Conservation (phyloP, 2,888 invertebrate species). For the Cyclophora albipunctata region DNA sequence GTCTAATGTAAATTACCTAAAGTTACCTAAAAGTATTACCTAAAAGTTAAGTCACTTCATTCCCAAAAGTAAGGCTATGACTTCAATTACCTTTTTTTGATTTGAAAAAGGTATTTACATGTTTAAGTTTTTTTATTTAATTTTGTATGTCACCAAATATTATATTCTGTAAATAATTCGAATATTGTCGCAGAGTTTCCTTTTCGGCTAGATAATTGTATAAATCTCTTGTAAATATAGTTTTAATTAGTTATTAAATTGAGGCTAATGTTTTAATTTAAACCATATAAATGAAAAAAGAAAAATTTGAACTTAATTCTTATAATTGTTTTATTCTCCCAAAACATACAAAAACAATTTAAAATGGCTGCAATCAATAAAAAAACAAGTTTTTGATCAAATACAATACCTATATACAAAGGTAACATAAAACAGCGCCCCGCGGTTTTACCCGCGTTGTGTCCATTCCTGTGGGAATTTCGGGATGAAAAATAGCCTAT, state of each 20-base stretch:
- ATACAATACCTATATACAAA: too few species aligned
- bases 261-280: constrained; percentile 55
- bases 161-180: constrained; percentile 9
- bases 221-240: constrained; percentile 53
- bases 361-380: too few species aligned
- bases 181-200: constrained; percentile 9
- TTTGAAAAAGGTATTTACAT: constrained; percentile 4
- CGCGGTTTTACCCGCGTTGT: too few species aligned
- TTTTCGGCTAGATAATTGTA: constrained; percentile 3
- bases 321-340: neutral
- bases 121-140: constrained; percentile 11
- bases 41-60: constrained; percentile 40
- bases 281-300: constrained; percentile 33
- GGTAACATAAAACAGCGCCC: too few species aligned
- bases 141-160: constrained; percentile 20
- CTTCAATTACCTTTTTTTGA: constrained; percentile 36
- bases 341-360: too few species aligned
- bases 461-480: too few species aligned
- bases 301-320: constrained; percentile 23
- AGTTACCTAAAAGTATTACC: constrained; percentile 75
- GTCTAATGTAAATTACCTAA: constrained; percentile 38
- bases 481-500: too few species aligned
- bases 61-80: constrained; percentile 61
- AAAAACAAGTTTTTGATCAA: too few species aligned
- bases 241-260: constrained; percentile 29